Base-by-base conservation (phyloP, 2,797 vertebrate genomes). In the Arctocebus calabarensis region DNA sequence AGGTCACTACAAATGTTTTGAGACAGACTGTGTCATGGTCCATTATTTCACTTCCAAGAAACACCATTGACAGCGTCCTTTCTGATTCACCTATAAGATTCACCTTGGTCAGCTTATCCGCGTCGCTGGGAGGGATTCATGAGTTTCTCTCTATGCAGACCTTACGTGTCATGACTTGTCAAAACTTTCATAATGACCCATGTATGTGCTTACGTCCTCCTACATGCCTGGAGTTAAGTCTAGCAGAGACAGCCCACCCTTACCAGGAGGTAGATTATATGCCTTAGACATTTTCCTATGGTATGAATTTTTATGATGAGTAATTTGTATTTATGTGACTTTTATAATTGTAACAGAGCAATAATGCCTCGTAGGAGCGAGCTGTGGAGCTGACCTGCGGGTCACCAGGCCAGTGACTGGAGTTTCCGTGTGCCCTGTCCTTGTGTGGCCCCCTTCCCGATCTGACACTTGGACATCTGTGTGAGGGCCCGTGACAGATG, bases 401-500 rank as follows among this genome's bases (percentile, higher is more conserved):
- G 55, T 19, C 55, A 14, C 32, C 37, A 74, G 77, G 22, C n/a
- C 75, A 45, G 43, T 0, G 1, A 13, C 52, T 48, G 14, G 12
- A 95, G 96, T 96, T 97, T 90, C 96, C 97, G 97, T 93, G 40
- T 87, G 86, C 95, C 96, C 82, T 96, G 84, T 75, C 95, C 57
- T 13, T 75, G 89, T 94, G 94, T 93, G 92, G 95, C 94, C 96
- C 81, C 96, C 88, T 98, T 98, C 96, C 98, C 96, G 97, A 84
- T 96, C 98, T 98, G 97, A 97, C 97, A 97, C 97, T 94, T 96
- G 79, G 0, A 96, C 98, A 97, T 98, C 98, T 5, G 93, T 0
- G 0, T 94, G 91, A 96, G 96, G 96, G 95, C 96, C 98, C 90
- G 84, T 99, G 99, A 99, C 99, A 99, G 98, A 99, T 98, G 98